phyloP scores from a whole-genome alignment of 1,140 invertebrate genomes.

The Brachionus asplanchnoidis region DNA sequence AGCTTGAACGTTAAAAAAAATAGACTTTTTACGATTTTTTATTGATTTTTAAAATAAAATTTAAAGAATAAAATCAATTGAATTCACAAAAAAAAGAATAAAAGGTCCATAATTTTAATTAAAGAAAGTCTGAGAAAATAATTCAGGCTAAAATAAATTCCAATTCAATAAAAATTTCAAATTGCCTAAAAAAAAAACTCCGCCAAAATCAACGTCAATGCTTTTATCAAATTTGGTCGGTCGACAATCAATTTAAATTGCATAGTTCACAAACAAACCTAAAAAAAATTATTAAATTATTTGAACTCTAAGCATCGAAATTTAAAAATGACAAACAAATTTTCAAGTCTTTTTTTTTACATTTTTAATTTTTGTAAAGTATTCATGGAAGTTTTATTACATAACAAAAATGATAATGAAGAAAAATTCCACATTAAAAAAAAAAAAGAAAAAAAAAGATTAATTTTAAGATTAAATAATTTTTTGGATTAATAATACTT shows the following conservation, averaged over 20 bases:
- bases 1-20: neutral
- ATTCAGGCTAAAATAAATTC: neutral
- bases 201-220: neutral
- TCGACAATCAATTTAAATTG: neutral
- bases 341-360: neutral
- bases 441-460: constrained; percentile 6
- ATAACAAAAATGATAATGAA: neutral
- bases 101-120: constrained; percentile 16
- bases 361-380: neutral
- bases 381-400: neutral
- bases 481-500: neutral
- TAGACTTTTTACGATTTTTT: constrained; percentile 5
- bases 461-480: constrained; percentile 1
- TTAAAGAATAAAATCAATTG: constrained; percentile 25
- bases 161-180: neutral
- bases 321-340: neutral
- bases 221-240: neutral
- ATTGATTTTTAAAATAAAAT: constrained; percentile 29
- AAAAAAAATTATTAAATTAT: neutral
- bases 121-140: neutral
- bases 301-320: neutral
- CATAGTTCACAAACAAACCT: neutral
- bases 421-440: neutral
- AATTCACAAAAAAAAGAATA: constrained; percentile 21
- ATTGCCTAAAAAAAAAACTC: neutral